phyloP scores from a whole-genome alignment of 2,888 invertebrate genomes.

The Ctena decussata region DNA sequence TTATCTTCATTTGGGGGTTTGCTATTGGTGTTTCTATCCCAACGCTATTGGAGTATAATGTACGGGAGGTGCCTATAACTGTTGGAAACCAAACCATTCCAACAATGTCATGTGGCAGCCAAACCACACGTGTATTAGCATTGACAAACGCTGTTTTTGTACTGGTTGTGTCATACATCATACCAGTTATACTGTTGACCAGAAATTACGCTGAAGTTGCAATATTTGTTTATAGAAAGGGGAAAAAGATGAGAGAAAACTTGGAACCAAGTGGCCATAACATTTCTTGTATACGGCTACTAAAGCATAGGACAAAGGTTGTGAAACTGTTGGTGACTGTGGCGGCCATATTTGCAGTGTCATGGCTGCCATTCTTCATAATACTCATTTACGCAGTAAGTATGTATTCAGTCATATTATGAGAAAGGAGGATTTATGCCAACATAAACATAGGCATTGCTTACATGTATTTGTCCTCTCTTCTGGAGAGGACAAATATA shows the following conservation, averaged over 20 bases:
- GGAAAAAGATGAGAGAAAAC: background rate
- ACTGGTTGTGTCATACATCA: constrained; percentile 54
- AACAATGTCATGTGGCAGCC: constrained; percentile 25
- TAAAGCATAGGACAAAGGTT: background rate
- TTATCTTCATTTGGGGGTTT: constrained; percentile 58
- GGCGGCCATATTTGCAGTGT: constrained; percentile 63
- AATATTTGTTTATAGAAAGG: constrained; percentile 2
- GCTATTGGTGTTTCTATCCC: constrained; percentile 52
- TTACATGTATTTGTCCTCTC: too few species aligned
- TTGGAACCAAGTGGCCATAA: background rate
- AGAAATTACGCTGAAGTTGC: constrained; percentile 13
- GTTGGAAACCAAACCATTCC: background rate
- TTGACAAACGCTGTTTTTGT: constrained; percentile 59
- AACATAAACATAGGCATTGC: too few species aligned
- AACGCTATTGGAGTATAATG: constrained; percentile 59
- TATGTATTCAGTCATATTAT: too few species aligned
- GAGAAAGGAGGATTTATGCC: too few species aligned
- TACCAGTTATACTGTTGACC: constrained; percentile 49
- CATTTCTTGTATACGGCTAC: background rate
- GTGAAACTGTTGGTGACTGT: constrained; percentile 68
- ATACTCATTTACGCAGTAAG: constrained; percentile 63
- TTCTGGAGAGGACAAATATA: too few species aligned
- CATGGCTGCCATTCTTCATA: constrained; percentile 73
- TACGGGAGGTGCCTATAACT: background rate
- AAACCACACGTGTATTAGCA: constrained; percentile 10